Percentiles rank a stretch among this genome's conserved stretches.
phyloP scores from a whole-genome alignment of 1,140 invertebrate species.

The Zaprionus camerounensis region DNA sequence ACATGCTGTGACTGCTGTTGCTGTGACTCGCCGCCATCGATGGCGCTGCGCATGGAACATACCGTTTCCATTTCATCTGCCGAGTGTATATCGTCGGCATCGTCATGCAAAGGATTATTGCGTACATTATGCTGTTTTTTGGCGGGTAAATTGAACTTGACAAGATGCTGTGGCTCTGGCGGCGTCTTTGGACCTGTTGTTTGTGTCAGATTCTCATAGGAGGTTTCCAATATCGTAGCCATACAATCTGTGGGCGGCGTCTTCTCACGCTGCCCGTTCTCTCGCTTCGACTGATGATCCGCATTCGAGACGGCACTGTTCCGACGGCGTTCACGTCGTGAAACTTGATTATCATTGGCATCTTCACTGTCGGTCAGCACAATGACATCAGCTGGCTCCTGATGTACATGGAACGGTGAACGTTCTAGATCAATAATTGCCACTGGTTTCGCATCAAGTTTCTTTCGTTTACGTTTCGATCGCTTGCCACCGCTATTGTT shows the following conservation, averaged over 20 bases:
- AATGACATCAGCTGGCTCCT: constrained; percentile 91
- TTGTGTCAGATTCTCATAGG: constrained; percentile 67
- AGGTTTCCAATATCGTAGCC: constrained; percentile 76
- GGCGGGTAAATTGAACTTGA: constrained; percentile 88
- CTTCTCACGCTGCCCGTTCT: constrained; percentile 69
- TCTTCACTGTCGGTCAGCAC: constrained; percentile 92
- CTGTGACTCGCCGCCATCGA: constrained; percentile 38
- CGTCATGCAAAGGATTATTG: constrained; percentile 88
- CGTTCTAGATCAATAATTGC: constrained; percentile 93
- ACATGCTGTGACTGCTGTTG: constrained; percentile 43
- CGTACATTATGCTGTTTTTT: constrained; percentile 86
- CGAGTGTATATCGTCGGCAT: constrained; percentile 83
- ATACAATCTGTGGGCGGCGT: constrained; percentile 61
- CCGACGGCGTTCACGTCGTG: constrained; percentile 39
- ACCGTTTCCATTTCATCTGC: constrained; percentile 65
- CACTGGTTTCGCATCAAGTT: constrained; percentile 87
- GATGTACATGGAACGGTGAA: constrained; percentile 92
- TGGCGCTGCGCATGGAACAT: constrained; percentile 37
- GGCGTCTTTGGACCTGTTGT: constrained; percentile 89
- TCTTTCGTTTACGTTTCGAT: constrained; percentile 79
- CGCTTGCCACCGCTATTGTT: constrained; percentile 43
- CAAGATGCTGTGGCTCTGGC: constrained; percentile 88
- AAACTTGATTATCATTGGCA: constrained; percentile 76
- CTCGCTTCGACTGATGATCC: constrained; percentile 54
- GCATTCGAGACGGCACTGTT: constrained; percentile 33